Base-by-base conservation (phyloP, 2,888 invertebrate genomes). In the Biston stratarius region DNA sequence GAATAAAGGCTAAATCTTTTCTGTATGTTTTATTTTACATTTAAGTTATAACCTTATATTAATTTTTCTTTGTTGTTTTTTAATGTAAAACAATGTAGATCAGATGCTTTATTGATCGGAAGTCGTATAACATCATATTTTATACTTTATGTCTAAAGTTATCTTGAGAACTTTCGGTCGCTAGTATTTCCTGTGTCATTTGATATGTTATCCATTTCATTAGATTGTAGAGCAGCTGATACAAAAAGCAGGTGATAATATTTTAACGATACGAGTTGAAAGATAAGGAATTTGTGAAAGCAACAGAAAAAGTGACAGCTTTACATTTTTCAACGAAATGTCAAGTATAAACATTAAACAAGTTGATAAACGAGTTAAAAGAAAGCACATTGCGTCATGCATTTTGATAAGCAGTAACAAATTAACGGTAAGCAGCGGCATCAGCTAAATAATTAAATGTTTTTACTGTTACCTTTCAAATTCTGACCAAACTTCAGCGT, bases 231-330 rank as follows among this genome's bases (percentile, higher is more conserved):
- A 80, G 81, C 82, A 83, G 81, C 79, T 75, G 68, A 56, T 69
- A 57, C 64, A 48, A 72, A 61, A 61, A 74, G 76, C 83, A 82
- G 81, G 80, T 82, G 83, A 75, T 78, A 74, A 78, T 51, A 75
- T 78, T 77, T 78, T 71, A 76, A 77, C 70, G 70, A 67, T 61
- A 72, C 49, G 66, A 61, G 70, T 55, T 69, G 63, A 48, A 71
- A 78, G 74, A 66, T 72, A 67, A 70, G 60, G 24, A 73, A 65
- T 73, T 62, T 64, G 58, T 61, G 14, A 69, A 61, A 58, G 38
- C 64, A 71, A 73, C 71, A 64, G 52, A 72, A 69, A 61, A 61
- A 34, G 49, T 63, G 44, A 62, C 40, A 40, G 47, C 14, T 62
- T 15, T 61, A 59, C 60, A 62, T 45, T 49, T 45, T 33, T 38